These are phyloP conservation scores for Cydia splendana DNA, from an alignment of 1,140 invertebrate species.

Conservation along the genomic window DNA sequence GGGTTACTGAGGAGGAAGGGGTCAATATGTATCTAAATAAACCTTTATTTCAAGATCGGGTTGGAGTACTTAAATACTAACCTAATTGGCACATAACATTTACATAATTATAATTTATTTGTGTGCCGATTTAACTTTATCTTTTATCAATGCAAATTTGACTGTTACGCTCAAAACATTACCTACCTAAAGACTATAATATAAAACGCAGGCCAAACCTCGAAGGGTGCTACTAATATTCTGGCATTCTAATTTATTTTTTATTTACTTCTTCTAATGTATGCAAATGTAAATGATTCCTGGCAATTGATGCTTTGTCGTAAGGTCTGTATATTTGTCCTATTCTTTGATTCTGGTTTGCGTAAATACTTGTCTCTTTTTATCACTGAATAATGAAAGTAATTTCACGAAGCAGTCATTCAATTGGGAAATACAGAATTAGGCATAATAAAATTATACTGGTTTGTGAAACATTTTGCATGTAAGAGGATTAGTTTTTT, in stretches of 20 bases:
- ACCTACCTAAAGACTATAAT: background rate
- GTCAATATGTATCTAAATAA: too few relatives aligned
- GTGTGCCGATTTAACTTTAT: too few relatives aligned
- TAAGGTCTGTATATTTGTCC: slow-evolving; percentile 50
- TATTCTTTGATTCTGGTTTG: slow-evolving; percentile 33
- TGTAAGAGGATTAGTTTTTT: slow-evolving; percentile 60
- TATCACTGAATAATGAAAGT: slow-evolving; percentile 47
- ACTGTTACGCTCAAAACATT: background rate
- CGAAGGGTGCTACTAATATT: slow-evolving; percentile 9
- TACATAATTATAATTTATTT: too few relatives aligned
- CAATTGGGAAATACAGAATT: slow-evolving; percentile 61
- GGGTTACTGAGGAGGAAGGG: background rate
- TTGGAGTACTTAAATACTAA: background rate
- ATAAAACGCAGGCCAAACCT: background rate
- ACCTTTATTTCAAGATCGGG: too few relatives aligned
- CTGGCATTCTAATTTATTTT: slow-evolving; percentile 53
- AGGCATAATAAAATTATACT: slow-evolving; percentile 72
- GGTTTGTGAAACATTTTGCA: slow-evolving; percentile 50
- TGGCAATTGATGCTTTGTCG: slow-evolving; percentile 57
- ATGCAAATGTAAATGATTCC: slow-evolving; percentile 59
- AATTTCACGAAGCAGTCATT: slow-evolving; percentile 57
- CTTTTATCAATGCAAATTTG: background rate
- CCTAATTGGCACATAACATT: background rate
- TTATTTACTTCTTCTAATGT: slow-evolving; percentile 67
- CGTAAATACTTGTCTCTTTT: slow-evolving; percentile 44